A percentile compares a stretch with the other conserved stretches of the same genome.
phyloP scores from a whole-genome alignment of 2,797 vertebrate genomes.

The Danio jaintianensis region DNA sequence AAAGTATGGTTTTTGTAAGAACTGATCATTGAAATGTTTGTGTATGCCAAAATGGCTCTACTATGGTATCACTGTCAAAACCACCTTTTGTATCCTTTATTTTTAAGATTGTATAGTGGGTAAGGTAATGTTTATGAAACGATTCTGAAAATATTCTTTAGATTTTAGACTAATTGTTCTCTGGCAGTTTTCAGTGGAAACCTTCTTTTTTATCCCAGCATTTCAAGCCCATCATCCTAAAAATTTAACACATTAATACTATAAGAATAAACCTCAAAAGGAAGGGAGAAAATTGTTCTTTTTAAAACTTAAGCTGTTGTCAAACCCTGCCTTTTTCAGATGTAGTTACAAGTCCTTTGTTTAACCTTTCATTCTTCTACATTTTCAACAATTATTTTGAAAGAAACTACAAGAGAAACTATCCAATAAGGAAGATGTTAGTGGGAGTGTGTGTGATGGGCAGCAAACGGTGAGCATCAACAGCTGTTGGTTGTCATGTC shows the following conservation, averaged over 20 bases:
- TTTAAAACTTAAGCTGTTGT: neutral
- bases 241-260: neutral
- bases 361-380: conserved; percentile 9
- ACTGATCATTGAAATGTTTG: neutral
- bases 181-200: neutral
- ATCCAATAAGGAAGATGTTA: neutral
- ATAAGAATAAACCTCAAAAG: neutral
- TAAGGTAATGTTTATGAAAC: no score
- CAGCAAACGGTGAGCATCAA: conserved; percentile 62
- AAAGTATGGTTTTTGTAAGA: neutral
- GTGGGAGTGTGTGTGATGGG: conserved; percentile 22
- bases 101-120: neutral
- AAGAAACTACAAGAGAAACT: conserved; percentile 25
- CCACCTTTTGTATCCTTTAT: neutral
- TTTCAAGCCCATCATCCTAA: neutral
- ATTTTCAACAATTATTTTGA: neutral
- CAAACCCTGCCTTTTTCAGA: neutral
- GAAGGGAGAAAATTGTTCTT: neutral
- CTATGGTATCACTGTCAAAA: neutral
- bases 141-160: no score
- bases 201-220: neutral
- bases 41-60: neutral
- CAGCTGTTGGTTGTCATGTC: conserved; percentile 70
- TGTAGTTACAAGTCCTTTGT: neutral
- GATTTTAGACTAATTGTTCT: no score